Evolutionary conservation across 2,888 invertebrate species (phyloP), one percentile per base, ranked within the genome.

Genomic region (Pseudolycoriella hygida): DNA sequence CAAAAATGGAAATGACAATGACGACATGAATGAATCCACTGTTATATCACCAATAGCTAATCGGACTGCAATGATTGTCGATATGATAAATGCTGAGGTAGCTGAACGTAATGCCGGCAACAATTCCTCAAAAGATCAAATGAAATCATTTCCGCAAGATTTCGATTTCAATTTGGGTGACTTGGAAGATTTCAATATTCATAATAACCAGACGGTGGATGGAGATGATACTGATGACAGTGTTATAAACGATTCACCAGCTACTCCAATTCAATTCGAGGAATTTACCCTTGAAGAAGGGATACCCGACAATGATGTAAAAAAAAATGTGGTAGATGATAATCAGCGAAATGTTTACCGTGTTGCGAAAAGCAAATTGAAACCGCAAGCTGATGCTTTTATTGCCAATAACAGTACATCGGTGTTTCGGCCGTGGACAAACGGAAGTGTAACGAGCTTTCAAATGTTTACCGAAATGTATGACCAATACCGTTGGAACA

Each of bases 401-500:
- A 3, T 15, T 37, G 37, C 5, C 37, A 17, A 11, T 39, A n/a
- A 12, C 37, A 18, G 17, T 11, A 11, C 39, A 39, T 17, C 4
- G 14, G 14, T 17, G 31, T 42, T 25, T 11, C 25, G 15, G 17
- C 25, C 30, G 14, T 30, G 17, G 15, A 1, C 42, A 15, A 3
- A 25, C 17, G 37, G 15, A 37, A 42, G 25, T 31, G 31, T 42
- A 30, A 14, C 17, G 10, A 42, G 58, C n/a, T 64, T 64, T 42
- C 60, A 61, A 43, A 51, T 61, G 14, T 50, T 66, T 30, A 59
- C 59, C 3, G 61, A 62, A 49, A 50, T 66, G 3, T 65, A 59
- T 41, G 62, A 65, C 52, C 65, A 65, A 42, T 64, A 61, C 50
- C 58, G 59, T 45, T 64, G 64, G 64, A 59, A 62, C 46, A 55